A percentile compares a stretch with the other conserved stretches of the same genome.
Conservation (phyloP, 2,797 vertebrate species). For the Semotilus atromaculatus region DNA sequence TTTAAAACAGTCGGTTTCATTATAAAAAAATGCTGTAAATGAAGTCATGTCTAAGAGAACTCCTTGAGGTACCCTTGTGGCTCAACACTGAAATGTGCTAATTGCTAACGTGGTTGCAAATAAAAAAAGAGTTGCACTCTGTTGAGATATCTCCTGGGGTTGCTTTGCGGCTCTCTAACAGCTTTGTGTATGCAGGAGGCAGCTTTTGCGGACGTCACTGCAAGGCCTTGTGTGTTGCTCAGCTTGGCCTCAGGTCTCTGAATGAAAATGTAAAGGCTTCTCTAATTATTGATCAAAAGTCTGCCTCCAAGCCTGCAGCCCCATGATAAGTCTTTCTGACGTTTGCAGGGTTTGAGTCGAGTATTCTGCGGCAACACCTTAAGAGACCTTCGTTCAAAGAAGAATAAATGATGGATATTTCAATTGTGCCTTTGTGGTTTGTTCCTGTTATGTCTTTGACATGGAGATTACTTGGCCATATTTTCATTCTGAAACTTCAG, state of each 20-base stretch:
- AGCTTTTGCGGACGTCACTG: background rate
- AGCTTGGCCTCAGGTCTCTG: background rate
- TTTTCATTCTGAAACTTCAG: background rate
- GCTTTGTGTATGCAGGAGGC: background rate
- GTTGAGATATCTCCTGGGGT: background rate
- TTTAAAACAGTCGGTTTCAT: constrained; percentile 15
- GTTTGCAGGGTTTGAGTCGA: background rate
- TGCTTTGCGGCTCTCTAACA: background rate
- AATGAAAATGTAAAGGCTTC: constrained; percentile 16
- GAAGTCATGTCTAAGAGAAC: constrained; percentile 23
- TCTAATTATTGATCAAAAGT: constrained; percentile 37
- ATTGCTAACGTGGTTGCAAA: background rate
- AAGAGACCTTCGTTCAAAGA: constrained; percentile 26
- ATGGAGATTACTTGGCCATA: background rate
- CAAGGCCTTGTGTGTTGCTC: background rate
- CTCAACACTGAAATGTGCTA: background rate
- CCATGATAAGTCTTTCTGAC: constrained; percentile 27
- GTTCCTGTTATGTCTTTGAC: constrained; percentile 12
- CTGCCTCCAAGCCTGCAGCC: constrained; percentile 16
- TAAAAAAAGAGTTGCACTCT: background rate
- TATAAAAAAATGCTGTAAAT: background rate
- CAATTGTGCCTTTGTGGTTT: background rate
- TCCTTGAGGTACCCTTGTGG: constrained; percentile 33
- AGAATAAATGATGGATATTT: constrained; percentile 37
- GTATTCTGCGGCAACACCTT: constrained; percentile 4